Percentiles rank a stretch among this genome's conserved stretches.
Conservation (phyloP, 2,113 vertebrate species). For the Barbus barbus region DNA sequence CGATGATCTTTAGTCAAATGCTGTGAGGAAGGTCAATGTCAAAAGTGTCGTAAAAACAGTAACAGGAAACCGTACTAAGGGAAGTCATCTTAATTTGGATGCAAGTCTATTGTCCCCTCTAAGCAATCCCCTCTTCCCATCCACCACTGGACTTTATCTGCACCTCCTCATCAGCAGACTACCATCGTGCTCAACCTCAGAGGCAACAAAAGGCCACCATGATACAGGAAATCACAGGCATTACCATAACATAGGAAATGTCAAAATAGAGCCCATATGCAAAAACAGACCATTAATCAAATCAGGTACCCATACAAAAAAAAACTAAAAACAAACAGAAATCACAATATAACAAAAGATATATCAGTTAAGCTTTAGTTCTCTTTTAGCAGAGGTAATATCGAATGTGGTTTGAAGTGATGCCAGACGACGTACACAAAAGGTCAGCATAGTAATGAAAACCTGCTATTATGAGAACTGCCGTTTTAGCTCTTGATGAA, state of each 20-base stretch:
- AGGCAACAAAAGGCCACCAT: constrained; percentile 46
- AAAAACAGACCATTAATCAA: constrained; percentile 34
- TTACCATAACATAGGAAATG: constrained; percentile 41
- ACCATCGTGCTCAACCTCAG: constrained; percentile 39
- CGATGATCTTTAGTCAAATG: constrained; percentile 40
- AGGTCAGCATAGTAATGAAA: constrained; percentile 3
- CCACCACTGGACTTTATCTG: constrained; percentile 40
- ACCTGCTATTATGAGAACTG: not conserved
- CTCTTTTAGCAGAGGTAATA: not conserved
- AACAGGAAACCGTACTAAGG: constrained; percentile 49
- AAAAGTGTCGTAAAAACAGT: constrained; percentile 49
- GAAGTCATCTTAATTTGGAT: constrained; percentile 59
- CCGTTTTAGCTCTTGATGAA: constrained; percentile 10
- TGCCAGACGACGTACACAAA: not conserved
- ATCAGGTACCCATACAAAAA: constrained; percentile 11
- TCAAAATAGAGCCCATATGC: constrained; percentile 38
- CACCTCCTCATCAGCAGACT: constrained; percentile 52
- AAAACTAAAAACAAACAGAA: not conserved
- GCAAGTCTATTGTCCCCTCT: constrained; percentile 55
- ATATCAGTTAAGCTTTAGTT: not conserved
- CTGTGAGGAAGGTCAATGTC: constrained; percentile 51
- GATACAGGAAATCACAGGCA: constrained; percentile 52
- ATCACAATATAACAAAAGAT: not conserved
- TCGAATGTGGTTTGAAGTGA: not conserved
- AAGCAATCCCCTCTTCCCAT: constrained; percentile 39